Evolutionary conservation across 2,113 vertebrate species (phyloP).

Genomic region (Columba janthina): DNA sequence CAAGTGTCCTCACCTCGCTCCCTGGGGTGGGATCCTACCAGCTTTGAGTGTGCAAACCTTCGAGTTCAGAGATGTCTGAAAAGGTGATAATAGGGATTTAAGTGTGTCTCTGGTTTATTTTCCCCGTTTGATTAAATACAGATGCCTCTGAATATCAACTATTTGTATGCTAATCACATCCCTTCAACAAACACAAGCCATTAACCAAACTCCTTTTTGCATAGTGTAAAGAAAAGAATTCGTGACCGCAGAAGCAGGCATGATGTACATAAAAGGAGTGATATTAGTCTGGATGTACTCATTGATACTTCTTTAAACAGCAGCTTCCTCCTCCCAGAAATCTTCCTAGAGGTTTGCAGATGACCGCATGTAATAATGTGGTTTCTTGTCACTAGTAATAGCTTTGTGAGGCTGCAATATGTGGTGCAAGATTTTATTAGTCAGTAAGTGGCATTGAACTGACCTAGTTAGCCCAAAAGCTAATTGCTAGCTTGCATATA

Average conservation of each 20-base stretch:
- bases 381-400: constrained; percentile 40
- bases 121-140: neutral
- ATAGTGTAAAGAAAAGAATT: neutral
- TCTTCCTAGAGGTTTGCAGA: constrained; percentile 39
- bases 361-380: constrained; percentile 50
- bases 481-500: neutral
- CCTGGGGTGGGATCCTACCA: neutral
- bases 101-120: neutral
- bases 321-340: neutral
- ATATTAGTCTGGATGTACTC: neutral
- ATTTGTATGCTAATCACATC: neutral
- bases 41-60: neutral
- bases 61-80: neutral
- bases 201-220: neutral
- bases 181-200: neutral
- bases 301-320: neutral
- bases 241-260: neutral
- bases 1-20: neutral
- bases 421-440: neutral
- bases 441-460: neutral
- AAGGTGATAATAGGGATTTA: neutral
- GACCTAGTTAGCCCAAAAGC: neutral
- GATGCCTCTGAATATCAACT: neutral
- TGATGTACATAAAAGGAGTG: neutral
- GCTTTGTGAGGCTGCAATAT: neutral